Percentiles rank a stretch among this genome's conserved stretches.
phyloP scores from a whole-genome alignment of 2,797 vertebrate genomes.

The Phalanger gymnotis region DNA sequence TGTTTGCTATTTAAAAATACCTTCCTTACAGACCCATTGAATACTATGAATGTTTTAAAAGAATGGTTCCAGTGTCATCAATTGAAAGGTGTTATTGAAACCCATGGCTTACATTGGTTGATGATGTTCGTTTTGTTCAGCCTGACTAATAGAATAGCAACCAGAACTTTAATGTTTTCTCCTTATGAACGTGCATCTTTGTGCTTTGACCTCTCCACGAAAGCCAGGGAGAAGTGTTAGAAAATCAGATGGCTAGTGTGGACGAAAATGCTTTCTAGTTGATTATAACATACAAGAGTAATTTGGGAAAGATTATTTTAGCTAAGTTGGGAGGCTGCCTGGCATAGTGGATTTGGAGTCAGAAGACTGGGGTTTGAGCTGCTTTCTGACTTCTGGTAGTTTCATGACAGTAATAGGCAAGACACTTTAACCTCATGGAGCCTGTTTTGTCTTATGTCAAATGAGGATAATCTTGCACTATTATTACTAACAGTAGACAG shows the following conservation, averaged over 20 bases:
- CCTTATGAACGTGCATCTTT: constrained; percentile 13
- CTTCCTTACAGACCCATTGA: background rate
- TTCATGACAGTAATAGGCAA: background rate
- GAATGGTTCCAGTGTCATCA: background rate
- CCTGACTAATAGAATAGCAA: background rate
- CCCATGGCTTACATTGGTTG: background rate
- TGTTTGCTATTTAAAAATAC: background rate
- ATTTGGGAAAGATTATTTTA: constrained; percentile 19
- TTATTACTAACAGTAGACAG: background rate
- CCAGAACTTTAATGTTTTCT: background rate
- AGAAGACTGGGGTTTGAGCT: background rate
- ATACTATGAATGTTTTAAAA: constrained; percentile 4
- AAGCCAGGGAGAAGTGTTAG: background rate
- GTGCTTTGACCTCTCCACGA: background rate
- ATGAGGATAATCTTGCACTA: background rate
- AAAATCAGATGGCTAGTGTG: background rate
- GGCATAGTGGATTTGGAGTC: background rate
- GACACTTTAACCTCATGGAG: background rate
- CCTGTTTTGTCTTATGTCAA: background rate
- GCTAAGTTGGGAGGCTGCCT: background rate
- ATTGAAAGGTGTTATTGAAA: background rate
- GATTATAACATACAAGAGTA: constrained; percentile 9
- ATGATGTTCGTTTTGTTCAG: constrained; percentile 20
- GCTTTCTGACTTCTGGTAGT: background rate
- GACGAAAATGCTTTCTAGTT: constrained; percentile 8